Conservation (phyloP, 2,113 vertebrate species). For the Chaetura pelagica region DNA sequence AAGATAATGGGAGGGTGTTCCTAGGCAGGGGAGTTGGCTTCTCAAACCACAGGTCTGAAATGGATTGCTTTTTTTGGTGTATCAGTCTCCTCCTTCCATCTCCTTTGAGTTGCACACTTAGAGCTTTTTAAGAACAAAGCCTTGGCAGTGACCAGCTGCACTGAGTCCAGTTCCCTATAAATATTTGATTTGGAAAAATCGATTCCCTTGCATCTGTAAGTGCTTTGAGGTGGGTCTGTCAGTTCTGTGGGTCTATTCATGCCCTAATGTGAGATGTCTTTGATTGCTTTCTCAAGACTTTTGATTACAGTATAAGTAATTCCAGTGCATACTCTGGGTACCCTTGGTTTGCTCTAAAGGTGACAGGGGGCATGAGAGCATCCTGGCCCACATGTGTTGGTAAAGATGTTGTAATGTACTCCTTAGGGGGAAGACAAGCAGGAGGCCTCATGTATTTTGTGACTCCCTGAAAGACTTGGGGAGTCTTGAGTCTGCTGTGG, state of each 20-base stretch:
- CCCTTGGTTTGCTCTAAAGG: neutral
- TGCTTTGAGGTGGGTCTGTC: neutral
- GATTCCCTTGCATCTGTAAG: neutral
- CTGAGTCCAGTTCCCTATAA: neutral
- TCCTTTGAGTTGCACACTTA: neutral
- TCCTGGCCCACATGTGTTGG: fast-evolving
- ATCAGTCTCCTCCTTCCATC: neutral
- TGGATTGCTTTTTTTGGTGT: neutral
- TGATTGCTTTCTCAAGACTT: neutral
- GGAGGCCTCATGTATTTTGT: neutral
- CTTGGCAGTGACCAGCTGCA: neutral
- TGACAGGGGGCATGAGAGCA: neutral
- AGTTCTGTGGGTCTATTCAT: fast-evolving
- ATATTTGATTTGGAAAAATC: conserved; percentile 37
- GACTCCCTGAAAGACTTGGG: neutral
- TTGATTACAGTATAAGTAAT: neutral
- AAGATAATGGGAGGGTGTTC: neutral
- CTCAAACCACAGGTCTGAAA: neutral
- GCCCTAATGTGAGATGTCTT: neutral
- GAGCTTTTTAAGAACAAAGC: conserved; percentile 45
- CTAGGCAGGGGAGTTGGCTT: neutral
- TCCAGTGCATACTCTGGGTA: neutral
- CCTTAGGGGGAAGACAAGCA: neutral
- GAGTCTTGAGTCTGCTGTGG: neutral
- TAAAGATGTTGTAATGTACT: neutral